Percentiles rank a stretch among this genome's conserved stretches.
These are phyloP conservation scores for Corythoichthys haematopterus DNA, from an alignment of 2,113 vertebrate species.

Conservation along the genomic window DNA sequence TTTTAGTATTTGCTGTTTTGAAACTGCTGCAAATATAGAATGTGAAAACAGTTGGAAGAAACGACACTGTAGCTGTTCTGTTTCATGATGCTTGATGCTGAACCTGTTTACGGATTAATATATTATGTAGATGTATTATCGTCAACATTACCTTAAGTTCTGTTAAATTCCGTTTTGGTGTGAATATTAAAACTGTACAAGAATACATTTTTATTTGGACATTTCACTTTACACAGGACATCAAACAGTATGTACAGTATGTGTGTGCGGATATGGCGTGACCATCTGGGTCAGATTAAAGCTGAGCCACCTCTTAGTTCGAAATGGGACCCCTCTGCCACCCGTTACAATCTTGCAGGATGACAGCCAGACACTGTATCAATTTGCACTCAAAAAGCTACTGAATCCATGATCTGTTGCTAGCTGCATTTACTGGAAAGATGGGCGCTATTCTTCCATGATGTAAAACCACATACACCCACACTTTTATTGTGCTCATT, in stretches of 20 bases:
- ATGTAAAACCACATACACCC: conserved; percentile 1
- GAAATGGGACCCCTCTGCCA: not conserved
- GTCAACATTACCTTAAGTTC: not conserved
- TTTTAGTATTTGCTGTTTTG: not conserved
- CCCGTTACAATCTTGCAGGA: conserved; percentile 15
- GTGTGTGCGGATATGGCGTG: conserved; percentile 9
- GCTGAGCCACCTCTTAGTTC: conserved; percentile 26
- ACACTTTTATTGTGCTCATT: conserved; percentile 23
- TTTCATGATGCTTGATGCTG: not conserved
- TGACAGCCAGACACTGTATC: conserved; percentile 35
- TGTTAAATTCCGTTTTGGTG: not conserved
- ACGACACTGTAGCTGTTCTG: not conserved
- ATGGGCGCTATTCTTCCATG: conserved; percentile 3
- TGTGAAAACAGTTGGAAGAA: not conserved
- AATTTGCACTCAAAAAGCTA: conserved; percentile 14
- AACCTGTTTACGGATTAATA: not conserved
- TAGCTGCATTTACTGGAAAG: conserved; percentile 3
- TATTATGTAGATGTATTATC: not conserved
- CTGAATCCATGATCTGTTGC: conserved; percentile 4
- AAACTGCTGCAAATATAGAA: not conserved
- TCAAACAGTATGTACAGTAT: not conserved
- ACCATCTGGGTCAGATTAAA: conserved; percentile 58
- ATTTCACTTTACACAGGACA: not conserved
- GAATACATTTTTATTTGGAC: not conserved
- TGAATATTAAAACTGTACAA: not conserved